Conservation (phyloP, 2,888 invertebrate species). For the Pogonocherus hispidulus region DNA sequence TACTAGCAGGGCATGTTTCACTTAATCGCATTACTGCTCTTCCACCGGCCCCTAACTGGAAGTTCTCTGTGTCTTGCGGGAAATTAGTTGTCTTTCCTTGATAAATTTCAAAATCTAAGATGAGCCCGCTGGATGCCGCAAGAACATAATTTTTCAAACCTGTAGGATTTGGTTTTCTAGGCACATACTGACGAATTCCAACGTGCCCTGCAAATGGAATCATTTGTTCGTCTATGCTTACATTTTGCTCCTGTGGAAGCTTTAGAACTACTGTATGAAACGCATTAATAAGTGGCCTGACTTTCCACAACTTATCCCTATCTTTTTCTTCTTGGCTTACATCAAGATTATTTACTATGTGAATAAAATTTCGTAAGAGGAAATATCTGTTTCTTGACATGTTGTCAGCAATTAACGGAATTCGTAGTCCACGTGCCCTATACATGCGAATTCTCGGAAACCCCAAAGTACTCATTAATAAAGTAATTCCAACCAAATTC, state of each 20-base stretch:
- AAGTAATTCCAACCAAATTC: not conserved
- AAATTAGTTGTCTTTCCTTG: not conserved
- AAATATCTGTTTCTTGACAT: not conserved
- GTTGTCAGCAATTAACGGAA: not conserved
- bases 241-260: not conserved
- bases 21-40: constrained; percentile 6
- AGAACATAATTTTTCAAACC: too few species aligned
- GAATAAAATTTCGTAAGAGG: not conserved
- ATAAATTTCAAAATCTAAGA: not conserved
- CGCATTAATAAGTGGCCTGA: not conserved
- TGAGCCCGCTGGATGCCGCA: not conserved
- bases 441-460: not conserved
- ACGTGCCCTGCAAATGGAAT: not conserved
- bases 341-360: not conserved
- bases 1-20: constrained; percentile 3
- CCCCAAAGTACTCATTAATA: not conserved
- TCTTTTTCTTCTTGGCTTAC: not conserved
- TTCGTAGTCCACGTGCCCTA: not conserved
- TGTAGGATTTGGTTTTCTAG: constrained; percentile 17
- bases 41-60: constrained; percentile 5
- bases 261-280: not conserved
- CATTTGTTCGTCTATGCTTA: constrained; percentile 2
- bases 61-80: not conserved
- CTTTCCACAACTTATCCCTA: not conserved
- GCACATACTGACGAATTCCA: constrained; percentile 14